These are phyloP conservation scores for Salvelinus fontinalis DNA, from an alignment of 2,113 vertebrate species.

Conservation along the genomic window DNA sequence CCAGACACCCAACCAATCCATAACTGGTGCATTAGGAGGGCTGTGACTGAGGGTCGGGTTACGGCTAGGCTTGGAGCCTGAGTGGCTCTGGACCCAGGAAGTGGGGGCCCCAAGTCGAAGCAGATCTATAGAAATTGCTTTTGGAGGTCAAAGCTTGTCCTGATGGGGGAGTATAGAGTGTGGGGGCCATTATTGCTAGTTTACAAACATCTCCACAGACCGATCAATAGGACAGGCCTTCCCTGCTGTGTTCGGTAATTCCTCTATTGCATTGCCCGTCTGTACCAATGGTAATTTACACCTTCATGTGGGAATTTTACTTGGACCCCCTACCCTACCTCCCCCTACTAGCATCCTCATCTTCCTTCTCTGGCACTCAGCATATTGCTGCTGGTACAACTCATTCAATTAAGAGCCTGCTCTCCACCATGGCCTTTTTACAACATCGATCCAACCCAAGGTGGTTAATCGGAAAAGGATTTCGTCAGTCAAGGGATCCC, in stretches of 20 bases:
- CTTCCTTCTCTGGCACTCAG: conserved; percentile 34
- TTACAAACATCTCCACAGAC: conserved; percentile 75
- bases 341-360: conserved; percentile 14
- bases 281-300: conserved; percentile 66
- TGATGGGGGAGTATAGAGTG: conserved; percentile 35
- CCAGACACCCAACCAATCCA: conserved; percentile 74
- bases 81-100: conserved; percentile 40
- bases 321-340: conserved; percentile 13
- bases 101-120: conserved; percentile 43
- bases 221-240: conserved; percentile 55
- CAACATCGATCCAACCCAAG: conserved; percentile 36
- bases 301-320: conserved; percentile 50
- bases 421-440: conserved; percentile 28
- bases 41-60: conserved; percentile 57
- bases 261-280: conserved; percentile 59
- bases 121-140: conserved; percentile 71
- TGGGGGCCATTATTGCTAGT: conserved; percentile 68
- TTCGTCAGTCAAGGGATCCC: background rate
- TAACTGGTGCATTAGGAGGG: conserved; percentile 73
- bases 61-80: conserved; percentile 40
- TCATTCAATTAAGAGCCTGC: conserved; percentile 52
- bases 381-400: conserved; percentile 49
- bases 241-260: conserved; percentile 53
- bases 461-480: conserved; percentile 19
- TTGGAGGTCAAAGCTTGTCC: conserved; percentile 47